Evolutionary conservation across 1,140 invertebrate species (phyloP).

Genomic region (Lepidostoma basale): DNA sequence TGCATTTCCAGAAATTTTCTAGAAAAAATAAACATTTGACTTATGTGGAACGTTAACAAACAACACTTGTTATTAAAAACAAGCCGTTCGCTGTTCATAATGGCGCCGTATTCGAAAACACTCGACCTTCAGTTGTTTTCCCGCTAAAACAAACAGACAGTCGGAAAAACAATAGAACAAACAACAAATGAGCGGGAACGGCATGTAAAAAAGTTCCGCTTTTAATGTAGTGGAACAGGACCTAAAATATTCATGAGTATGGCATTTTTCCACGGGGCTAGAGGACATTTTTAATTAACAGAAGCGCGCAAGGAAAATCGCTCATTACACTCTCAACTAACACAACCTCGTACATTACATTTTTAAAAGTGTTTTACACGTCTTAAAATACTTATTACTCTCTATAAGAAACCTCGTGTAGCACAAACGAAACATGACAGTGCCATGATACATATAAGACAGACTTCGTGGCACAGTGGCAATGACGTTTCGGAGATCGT

Average conservation of each 20-base stretch:
- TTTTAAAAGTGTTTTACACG: not conserved
- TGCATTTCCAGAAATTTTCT: no score
- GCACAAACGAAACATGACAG: no score
- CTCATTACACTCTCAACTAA: not conserved
- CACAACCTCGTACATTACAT: slow-evolving; percentile 5
- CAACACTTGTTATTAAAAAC: no score
- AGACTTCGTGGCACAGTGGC: no score
- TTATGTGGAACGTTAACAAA: no score
- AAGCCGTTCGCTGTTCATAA: no score
- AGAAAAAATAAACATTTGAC: no score
- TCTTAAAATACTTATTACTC: not conserved
- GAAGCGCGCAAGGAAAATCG: slow-evolving; percentile 35
- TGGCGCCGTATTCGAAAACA: not conserved
- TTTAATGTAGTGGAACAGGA: slow-evolving; percentile 38
- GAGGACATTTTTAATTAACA: slow-evolving; percentile 39
- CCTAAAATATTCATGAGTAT: slow-evolving; percentile 39
- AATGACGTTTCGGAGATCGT: no score
- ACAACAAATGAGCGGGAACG: slow-evolving; percentile 19
- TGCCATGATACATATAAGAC: no score
- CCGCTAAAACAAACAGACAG: not conserved
- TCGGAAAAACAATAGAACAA: slow-evolving; percentile 18
- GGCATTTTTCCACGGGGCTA: slow-evolving; percentile 20
- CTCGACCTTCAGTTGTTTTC: slow-evolving; percentile 9
- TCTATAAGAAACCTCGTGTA: not conserved
- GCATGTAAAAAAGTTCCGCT: slow-evolving; percentile 8